A percentile compares a stretch with the other conserved stretches of the same genome.
Conservation (phyloP, 1,140 invertebrate species). For the Phortica variegata region DNA sequence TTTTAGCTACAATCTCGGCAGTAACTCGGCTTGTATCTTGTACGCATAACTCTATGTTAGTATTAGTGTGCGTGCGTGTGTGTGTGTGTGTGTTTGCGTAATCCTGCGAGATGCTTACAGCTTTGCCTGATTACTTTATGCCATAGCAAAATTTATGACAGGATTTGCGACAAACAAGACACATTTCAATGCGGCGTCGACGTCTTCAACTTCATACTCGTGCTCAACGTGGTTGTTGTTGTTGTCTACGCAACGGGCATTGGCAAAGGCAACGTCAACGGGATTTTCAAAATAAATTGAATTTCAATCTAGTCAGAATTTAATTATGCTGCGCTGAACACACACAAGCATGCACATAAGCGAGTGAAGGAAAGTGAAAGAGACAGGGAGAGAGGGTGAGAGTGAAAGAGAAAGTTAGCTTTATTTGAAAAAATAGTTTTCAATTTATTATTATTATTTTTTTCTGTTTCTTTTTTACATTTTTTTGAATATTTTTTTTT, state of each 20-base stretch:
- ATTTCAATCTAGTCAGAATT: slow-evolving; percentile 28
- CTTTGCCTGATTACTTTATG: no score
- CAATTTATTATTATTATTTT: no score
- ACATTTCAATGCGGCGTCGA: slow-evolving; percentile 27
- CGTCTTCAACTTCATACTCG: slow-evolving; percentile 39
- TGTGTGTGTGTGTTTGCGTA: background rate
- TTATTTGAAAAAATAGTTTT: no score
- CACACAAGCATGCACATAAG: no score
- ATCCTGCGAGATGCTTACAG: background rate
- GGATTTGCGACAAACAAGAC: slow-evolving; percentile 42
- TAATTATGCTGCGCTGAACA: no score
- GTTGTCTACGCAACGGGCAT: slow-evolving; percentile 20
- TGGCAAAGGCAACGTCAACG: slow-evolving; percentile 25
- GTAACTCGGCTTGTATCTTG: no score
- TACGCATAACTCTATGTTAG: slow-evolving; percentile 10
- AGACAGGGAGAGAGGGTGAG: no score
- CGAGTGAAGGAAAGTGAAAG: no score
- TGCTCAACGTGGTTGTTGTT: slow-evolving; percentile 16
- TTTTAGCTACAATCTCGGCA: no score
- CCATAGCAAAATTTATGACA: slow-evolving; percentile 42
- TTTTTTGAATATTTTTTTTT: no score
- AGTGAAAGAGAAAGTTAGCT: no score
- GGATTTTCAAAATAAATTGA: slow-evolving; percentile 51
- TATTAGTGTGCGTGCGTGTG: background rate
- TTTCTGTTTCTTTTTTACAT: no score